Conservation (phyloP, 2,113 vertebrate genomes). For the Ochotona curzoniae region DNA sequence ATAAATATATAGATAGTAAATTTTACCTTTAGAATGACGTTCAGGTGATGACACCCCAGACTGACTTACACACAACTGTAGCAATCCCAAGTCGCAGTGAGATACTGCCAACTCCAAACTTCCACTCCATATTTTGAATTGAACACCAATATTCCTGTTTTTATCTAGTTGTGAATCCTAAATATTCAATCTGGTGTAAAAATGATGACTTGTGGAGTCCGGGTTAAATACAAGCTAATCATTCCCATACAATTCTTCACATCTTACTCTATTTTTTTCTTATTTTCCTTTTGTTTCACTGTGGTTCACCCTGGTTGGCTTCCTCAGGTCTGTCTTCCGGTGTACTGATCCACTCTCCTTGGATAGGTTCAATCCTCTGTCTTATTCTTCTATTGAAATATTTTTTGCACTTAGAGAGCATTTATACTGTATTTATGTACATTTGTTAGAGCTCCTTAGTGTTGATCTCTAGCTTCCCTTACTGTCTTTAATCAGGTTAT, state of each 20-base stretch:
- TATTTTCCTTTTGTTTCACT: neutral
- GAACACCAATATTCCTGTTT: neutral
- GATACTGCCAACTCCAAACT: neutral
- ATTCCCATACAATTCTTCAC: neutral
- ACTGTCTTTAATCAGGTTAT: neutral
- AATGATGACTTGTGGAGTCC: neutral
- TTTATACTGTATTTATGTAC: neutral
- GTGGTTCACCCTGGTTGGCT: neutral
- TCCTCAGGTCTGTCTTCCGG: neutral
- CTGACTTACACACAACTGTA: neutral
- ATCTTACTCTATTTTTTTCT: neutral
- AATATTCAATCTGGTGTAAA: neutral
- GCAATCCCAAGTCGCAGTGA: neutral
- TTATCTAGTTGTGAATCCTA: neutral
- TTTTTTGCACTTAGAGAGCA: neutral
- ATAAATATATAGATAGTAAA: neutral
- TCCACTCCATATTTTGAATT: neutral
- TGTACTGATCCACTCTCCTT: neutral
- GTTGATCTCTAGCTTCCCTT: neutral
- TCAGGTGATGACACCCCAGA: neutral
- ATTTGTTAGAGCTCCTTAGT: neutral
- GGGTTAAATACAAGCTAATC: neutral
- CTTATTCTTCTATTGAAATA: neutral
- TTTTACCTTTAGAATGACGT: neutral
- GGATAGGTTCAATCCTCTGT: neutral